Base-by-base conservation (phyloP, 2,888 invertebrate species). In the Leptinotarsa rubiginosa region DNA sequence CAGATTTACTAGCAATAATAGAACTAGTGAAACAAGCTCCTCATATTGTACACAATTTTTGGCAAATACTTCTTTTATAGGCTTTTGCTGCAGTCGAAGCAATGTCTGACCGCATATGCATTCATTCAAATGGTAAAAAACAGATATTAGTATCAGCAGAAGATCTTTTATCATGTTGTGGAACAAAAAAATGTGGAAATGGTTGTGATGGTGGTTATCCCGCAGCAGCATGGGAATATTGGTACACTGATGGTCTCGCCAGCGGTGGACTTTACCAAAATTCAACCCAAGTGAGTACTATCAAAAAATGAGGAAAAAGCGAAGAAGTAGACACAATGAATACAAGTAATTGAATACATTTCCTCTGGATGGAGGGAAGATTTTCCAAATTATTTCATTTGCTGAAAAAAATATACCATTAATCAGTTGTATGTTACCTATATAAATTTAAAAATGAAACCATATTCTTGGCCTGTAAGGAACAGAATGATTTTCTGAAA, bases 171-270 rank as follows among this genome's bases (percentile, higher is more conserved):
- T 91, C 94, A 25, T 96, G 96, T 84, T 96, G 96, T 82, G 66
- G 64, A 13, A 12, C 2, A 41, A 5, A 49, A 12, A 65, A 50
- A 12, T 96, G 95, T 87, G 95, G 96, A 20, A 90, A 91, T 79
- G 94, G 95, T n/a, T 96, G 95, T 87, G 92, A 93, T 83, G 97
- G 96, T 20, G 97, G 97, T 10, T 93, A 92, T 84, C 92, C 93
- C 4, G 91, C 92, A 0, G 89, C 92, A 20, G 96, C 96, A 13
- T 97, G 97, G 96, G 89, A 91, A 66, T 95, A 94, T 87, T 96
- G 95, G 94, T 92, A 92, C 62, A 89, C 90, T 74, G 90, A 91
- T 87, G 97, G 97, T 4, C 89, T 97, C 72, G 97, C 97, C 0
- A 95, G 95, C 69, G 97, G 97, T 64, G 96, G 41, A 59, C 25